phyloP scores from a whole-genome alignment of 2,888 invertebrate genomes.

The Oligia strigilis region DNA sequence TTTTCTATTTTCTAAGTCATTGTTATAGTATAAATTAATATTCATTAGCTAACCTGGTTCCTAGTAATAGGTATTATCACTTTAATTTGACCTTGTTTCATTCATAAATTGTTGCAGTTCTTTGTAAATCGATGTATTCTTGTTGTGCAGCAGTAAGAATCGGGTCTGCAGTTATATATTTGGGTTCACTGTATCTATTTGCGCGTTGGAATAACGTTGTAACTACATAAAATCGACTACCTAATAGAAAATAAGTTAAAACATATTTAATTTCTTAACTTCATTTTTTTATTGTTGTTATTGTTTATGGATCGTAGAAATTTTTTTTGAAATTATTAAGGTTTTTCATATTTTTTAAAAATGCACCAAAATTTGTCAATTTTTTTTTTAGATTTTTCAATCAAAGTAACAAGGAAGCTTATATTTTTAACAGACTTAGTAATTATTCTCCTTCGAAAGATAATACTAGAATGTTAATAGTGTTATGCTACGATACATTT shows the following conservation, averaged over 20 bases:
- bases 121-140: not conserved
- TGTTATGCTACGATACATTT: not conserved
- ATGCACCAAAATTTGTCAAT: not conserved
- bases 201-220: not conserved
- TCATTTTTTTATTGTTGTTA: not conserved
- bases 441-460: not conserved
- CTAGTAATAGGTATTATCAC: not conserved
- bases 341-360: not conserved
- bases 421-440: conserved; percentile 3
- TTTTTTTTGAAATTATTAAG: no score
- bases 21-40: conserved; percentile 6
- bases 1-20: not conserved
- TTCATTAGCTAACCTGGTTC: conserved; percentile 4
- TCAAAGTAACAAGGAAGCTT: not conserved
- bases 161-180: not conserved
- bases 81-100: not conserved
- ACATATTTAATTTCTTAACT: not conserved
- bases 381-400: not conserved
- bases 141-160: not conserved
- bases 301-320: not conserved
- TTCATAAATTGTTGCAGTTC: conserved; percentile 5
- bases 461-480: not conserved
- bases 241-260: not conserved
- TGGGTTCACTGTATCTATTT: not conserved
- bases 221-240: not conserved